These are phyloP conservation scores for Morinoia aosen DNA, from an alignment of 2,888 invertebrate species.

Conservation along the genomic window DNA sequence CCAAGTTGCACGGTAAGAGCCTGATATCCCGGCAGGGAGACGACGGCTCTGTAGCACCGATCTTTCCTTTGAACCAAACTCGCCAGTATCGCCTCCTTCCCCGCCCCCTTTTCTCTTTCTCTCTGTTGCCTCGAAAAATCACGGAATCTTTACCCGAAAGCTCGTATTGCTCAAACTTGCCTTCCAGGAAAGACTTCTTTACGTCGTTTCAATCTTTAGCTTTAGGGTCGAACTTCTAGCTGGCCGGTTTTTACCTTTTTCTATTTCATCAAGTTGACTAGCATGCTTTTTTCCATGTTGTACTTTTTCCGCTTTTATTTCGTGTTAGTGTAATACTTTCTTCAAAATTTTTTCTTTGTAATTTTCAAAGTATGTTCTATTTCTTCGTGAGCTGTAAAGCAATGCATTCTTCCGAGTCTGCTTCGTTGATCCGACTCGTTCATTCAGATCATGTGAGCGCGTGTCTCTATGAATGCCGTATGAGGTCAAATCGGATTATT, in stretches of 20 bases:
- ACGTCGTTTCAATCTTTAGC: conserved; percentile 17
- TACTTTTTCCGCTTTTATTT: not conserved
- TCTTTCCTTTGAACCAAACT: not conserved
- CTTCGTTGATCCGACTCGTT: not conserved
- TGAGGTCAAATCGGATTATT: not conserved
- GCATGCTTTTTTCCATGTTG: not conserved
- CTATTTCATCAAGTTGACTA: not conserved
- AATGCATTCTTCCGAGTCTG: not conserved
- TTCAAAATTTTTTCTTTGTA: not conserved
- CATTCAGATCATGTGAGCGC: not conserved
- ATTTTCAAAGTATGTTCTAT: not conserved
- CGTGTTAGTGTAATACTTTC: not conserved
- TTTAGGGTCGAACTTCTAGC: not conserved
- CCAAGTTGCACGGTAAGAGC: not conserved
- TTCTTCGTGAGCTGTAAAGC: not conserved
- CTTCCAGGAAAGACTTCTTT: not conserved
- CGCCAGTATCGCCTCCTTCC: not conserved
- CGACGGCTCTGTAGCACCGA: not conserved
- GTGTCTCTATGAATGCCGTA: not conserved
- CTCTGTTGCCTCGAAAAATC: conserved; percentile 10
- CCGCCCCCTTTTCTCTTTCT: not conserved
- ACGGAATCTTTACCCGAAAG: not conserved
- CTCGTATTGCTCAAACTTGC: conserved; percentile 17
- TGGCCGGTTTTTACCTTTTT: not conserved
- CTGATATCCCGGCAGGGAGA: not conserved